These are phyloP conservation scores for Ifrita kowaldi DNA, from an alignment of 2,113 vertebrate species.

Conservation along the genomic window DNA sequence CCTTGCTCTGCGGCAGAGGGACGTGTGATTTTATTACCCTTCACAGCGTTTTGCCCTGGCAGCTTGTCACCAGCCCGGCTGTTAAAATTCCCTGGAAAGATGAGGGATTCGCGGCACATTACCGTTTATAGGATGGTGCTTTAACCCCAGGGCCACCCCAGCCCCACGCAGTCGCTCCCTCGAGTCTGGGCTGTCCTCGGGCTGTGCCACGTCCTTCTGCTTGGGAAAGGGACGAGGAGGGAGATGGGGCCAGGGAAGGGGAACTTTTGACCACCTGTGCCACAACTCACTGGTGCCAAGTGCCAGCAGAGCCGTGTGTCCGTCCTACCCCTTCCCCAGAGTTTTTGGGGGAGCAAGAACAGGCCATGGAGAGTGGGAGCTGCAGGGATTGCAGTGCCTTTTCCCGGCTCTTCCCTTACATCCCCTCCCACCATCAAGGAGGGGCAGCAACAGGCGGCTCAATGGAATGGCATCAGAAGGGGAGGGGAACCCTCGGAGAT, in stretches of 20 bases:
- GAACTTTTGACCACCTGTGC: background rate
- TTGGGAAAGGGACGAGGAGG: background rate
- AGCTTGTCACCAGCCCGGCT: background rate
- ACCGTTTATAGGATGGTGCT: background rate
- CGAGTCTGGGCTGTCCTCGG: fast-evolving
- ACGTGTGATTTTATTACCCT: background rate
- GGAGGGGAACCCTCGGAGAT: background rate
- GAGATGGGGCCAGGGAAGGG: background rate
- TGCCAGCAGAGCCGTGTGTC: fast-evolving
- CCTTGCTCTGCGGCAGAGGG: background rate
- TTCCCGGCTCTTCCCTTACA: too few relatives aligned
- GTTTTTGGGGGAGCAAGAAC: fast-evolving
- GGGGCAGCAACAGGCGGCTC: background rate
- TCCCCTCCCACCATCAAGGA: background rate
- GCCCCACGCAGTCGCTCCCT: fast-evolving
- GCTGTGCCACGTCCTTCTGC: background rate
- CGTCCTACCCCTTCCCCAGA: background rate
- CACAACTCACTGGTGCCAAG: fast-evolving
- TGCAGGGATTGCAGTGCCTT: background rate
- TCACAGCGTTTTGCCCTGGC: background rate
- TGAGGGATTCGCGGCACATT: background rate
- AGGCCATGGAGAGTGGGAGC: background rate
- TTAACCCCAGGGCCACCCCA: background rate
- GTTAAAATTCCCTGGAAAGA: background rate
- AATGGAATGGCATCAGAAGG: background rate